Conservation (phyloP, 2,888 invertebrate species). For the Tanaodytes sp. region DNA sequence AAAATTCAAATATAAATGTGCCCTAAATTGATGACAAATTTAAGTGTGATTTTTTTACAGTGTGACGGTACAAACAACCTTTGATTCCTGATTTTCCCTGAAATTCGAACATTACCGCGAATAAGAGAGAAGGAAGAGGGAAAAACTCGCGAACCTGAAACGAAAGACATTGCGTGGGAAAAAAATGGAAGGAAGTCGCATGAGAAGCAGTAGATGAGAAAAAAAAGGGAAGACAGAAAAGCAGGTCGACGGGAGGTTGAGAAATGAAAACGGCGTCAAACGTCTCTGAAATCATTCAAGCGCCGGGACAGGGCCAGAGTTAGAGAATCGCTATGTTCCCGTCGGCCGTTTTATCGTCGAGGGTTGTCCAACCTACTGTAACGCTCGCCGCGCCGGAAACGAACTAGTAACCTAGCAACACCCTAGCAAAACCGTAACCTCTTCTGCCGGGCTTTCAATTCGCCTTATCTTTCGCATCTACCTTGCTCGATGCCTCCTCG, state of each 20-base stretch:
- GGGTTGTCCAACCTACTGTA: constrained; percentile 52
- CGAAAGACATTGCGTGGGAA: too few species aligned
- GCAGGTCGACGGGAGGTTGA: constrained; percentile 27
- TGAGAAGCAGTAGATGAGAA: too few species aligned
- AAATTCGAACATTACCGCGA: too few species aligned
- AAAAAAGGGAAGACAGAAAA: too few species aligned
- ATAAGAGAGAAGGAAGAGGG: too few species aligned
- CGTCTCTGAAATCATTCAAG: constrained; percentile 55
- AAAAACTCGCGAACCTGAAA: too few species aligned
- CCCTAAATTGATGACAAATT: too few species aligned
- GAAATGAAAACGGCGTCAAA: constrained; percentile 45
- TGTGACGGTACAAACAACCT: too few species aligned
- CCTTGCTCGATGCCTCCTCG: constrained; percentile 56
- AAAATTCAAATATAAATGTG: too few species aligned
- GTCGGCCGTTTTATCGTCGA: constrained; percentile 54
- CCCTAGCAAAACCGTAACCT: constrained; percentile 64
- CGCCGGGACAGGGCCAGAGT: constrained; percentile 55
- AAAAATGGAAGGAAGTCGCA: too few species aligned
- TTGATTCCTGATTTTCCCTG: too few species aligned
- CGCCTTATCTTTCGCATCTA: constrained; percentile 68
- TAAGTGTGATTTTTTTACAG: too few species aligned
- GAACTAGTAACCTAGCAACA: constrained; percentile 71
- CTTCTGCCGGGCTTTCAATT: constrained; percentile 66
- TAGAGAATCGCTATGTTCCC: constrained; percentile 53
- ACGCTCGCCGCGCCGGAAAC: constrained; percentile 59